phyloP scores from a whole-genome alignment of 2,797 vertebrate genomes.

The Gouania willdenowi region DNA sequence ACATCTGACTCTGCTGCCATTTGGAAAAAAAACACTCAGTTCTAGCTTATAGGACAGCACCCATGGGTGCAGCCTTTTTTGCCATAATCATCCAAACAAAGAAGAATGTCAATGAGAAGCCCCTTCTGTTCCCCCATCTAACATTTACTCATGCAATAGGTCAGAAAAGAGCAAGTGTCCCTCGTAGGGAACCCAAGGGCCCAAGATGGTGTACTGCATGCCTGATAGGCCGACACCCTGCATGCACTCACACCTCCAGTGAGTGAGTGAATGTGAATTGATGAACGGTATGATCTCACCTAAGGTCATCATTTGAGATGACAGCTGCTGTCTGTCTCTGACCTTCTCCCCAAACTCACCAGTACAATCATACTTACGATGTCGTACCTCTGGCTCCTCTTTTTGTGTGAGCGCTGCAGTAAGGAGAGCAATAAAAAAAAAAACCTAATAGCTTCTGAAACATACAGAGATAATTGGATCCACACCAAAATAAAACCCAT shows the following conservation, averaged over 20 bases:
- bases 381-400: constrained; percentile 1
- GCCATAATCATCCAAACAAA: constrained; percentile 60
- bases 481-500: constrained; percentile 16
- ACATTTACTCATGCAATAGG: constrained; percentile 76
- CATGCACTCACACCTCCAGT: background rate
- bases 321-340: constrained; percentile 27
- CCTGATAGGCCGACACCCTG: constrained; percentile 35
- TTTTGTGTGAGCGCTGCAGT: constrained; percentile 42
- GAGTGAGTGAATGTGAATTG: constrained; percentile 17
- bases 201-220: constrained; percentile 51
- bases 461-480: constrained; percentile 18
- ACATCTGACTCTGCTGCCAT: constrained; percentile 64
- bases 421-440: constrained; percentile 18
- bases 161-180: constrained; percentile 77
- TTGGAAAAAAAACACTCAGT: constrained; percentile 53
- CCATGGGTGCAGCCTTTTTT: constrained; percentile 57
- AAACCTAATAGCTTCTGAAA: constrained; percentile 14
- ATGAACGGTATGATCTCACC: constrained; percentile 13
- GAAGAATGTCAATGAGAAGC: constrained; percentile 71
- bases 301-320: constrained; percentile 28
- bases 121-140: constrained; percentile 61
- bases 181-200: constrained; percentile 60
- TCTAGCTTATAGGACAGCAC: constrained; percentile 71
- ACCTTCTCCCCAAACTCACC: constrained; percentile 43
- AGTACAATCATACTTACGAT: constrained; percentile 13